A percentile compares a stretch with the other conserved stretches of the same genome.
These are phyloP conservation scores for Pogonophryne albipinna DNA, from an alignment of 2,797 vertebrate species.

Conservation along the genomic window DNA sequence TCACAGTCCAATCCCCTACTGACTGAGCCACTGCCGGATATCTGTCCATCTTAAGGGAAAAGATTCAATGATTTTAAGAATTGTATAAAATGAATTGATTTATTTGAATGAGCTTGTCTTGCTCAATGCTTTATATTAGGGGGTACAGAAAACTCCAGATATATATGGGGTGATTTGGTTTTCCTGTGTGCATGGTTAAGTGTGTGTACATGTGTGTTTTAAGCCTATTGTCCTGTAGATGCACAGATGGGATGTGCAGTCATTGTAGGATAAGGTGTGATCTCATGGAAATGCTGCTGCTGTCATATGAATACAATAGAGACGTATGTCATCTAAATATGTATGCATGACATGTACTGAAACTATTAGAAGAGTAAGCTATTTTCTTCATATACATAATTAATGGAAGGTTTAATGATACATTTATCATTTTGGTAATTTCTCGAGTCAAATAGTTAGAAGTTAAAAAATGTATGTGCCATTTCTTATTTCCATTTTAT, in stretches of 20 bases:
- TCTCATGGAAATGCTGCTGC: neutral
- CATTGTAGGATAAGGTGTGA: neutral
- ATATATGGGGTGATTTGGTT: neutral
- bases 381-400: neutral
- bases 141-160: neutral
- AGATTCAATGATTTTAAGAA: neutral
- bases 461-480: neutral
- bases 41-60: neutral
- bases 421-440: neutral
- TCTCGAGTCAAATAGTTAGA: neutral
- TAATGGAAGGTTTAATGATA: neutral
- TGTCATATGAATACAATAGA: neutral
- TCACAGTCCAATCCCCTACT: no score
- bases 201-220: neutral
- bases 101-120: constrained; percentile 4
- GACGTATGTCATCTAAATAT: neutral
- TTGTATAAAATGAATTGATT: neutral
- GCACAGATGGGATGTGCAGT: neutral
- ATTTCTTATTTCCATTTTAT: neutral
- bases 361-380: neutral
- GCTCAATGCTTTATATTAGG: neutral
- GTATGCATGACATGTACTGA: neutral
- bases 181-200: neutral
- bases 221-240: neutral
- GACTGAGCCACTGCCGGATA: no score